Conservation (phyloP, 2,888 invertebrate species). For the Timema cristinae region DNA sequence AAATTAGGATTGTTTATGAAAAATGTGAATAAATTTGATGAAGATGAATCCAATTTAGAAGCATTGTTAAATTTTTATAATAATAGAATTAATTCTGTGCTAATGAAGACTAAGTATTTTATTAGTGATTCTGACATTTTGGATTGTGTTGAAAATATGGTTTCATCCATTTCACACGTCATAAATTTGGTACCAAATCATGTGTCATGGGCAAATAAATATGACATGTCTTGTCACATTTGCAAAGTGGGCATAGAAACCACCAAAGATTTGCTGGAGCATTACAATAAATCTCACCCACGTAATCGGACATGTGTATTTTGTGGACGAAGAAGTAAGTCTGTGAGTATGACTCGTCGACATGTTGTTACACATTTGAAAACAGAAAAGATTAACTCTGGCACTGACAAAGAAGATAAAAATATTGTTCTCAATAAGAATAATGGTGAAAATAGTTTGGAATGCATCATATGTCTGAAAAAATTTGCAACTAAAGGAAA, state of each 20-base stretch:
- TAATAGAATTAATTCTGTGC: background rate
- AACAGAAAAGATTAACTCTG: background rate
- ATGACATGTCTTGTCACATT: conserved; percentile 23
- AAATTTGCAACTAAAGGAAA: conserved; percentile 23
- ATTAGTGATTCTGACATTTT: conserved; percentile 13
- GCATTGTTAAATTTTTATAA: conserved; percentile 19
- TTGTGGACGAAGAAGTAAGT: conserved; percentile 26
- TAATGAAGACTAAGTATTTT: background rate
- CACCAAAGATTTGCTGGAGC: conserved; percentile 22
- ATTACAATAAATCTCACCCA: conserved; percentile 23
- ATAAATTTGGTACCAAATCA: background rate
- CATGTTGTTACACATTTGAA: conserved; percentile 26
- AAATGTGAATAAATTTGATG: conserved; percentile 18
- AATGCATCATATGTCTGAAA: conserved; percentile 26
- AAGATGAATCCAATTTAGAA: conserved; percentile 24
- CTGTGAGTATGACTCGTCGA: conserved; percentile 26
- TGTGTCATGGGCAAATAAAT: background rate
- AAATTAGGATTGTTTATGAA: conserved; percentile 19
- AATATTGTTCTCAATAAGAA: background rate
- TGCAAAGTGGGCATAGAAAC: conserved; percentile 21
- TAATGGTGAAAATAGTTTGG: conserved; percentile 1
- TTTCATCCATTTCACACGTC: conserved; percentile 18
- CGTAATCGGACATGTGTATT: conserved; percentile 30
- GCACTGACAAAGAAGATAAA: background rate
- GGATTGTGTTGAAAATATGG: conserved; percentile 22